phyloP scores from a whole-genome alignment of 2,888 invertebrate species.

The Unio pictorum region DNA sequence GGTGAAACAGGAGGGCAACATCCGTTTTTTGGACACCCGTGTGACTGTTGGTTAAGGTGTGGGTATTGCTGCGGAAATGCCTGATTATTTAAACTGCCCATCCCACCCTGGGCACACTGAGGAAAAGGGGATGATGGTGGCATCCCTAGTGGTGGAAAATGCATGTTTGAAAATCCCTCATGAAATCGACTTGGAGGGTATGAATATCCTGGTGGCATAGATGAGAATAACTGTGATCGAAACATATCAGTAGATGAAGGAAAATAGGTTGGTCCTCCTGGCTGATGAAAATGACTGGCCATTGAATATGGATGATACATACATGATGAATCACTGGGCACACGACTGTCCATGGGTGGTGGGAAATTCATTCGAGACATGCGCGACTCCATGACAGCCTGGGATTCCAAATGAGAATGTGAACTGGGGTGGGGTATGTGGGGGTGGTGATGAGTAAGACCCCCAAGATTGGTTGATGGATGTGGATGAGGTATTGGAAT shows the following conservation, averaged over 20 bases:
- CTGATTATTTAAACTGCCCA: conserved; percentile 30
- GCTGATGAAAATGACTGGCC: conserved; percentile 31
- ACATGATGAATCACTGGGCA: conserved; percentile 38
- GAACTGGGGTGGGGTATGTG: conserved; percentile 27
- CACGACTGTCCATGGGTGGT: conserved; percentile 30
- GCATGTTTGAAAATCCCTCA: conserved; percentile 29
- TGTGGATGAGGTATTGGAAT: conserved; percentile 28
- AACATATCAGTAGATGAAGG: conserved; percentile 43
- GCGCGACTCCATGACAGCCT: conserved; percentile 30
- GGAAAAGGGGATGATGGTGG: conserved; percentile 27
- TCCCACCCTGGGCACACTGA: conserved; percentile 31
- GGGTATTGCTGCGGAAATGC: conserved; percentile 38
- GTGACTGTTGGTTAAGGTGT: conserved; percentile 37
- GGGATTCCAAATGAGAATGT: conserved; percentile 14
- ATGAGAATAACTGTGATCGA: conserved; percentile 40
- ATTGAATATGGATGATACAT: conserved; percentile 38
- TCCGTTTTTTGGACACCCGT: conserved; percentile 57
- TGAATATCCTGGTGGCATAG: conserved; percentile 39
- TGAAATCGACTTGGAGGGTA: conserved; percentile 39
- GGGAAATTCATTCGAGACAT: conserved; percentile 27
- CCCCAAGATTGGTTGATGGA: conserved; percentile 33
- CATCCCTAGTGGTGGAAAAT: conserved; percentile 38
- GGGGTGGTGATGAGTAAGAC: conserved; percentile 37
- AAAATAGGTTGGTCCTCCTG: conserved; percentile 42
- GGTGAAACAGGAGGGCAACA: conserved; percentile 55